These are phyloP conservation scores for Phyllostomus discolor DNA, from an alignment of 2,113 vertebrate genomes.

Conservation along the genomic window DNA sequence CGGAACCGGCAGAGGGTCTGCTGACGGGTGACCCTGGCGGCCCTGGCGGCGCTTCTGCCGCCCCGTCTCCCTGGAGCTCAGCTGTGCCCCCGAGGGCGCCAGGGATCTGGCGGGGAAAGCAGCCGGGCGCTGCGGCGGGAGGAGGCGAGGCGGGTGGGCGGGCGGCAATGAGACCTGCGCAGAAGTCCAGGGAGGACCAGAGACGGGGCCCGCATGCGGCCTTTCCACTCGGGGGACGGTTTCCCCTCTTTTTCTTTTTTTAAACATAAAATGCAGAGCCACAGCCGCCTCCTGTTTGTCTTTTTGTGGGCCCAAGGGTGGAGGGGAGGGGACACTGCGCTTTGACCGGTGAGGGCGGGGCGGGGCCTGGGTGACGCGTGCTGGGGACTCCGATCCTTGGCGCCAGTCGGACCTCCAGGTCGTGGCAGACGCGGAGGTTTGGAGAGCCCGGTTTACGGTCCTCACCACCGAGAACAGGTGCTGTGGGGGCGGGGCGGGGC, in stretches of 20 bases:
- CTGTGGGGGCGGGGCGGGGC: background rate
- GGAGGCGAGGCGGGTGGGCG: background rate
- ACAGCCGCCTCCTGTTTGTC: background rate
- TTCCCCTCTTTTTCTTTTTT: background rate
- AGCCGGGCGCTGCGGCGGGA: background rate
- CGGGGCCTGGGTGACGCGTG: background rate
- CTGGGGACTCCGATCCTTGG: background rate
- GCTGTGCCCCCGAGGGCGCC: background rate
- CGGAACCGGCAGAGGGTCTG: background rate
- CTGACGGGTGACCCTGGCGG: background rate
- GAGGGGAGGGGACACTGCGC: background rate
- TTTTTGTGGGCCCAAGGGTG: background rate
- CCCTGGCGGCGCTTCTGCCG: background rate
- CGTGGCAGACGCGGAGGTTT: background rate
- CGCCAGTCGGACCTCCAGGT: background rate
- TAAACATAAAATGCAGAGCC: conserved; percentile 60
- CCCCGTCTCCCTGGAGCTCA: conserved; percentile 27
- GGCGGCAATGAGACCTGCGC: background rate
- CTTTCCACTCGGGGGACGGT: background rate
- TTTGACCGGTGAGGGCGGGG: background rate
- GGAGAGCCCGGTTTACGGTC: too few relatives aligned
- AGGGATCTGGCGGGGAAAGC: background rate
- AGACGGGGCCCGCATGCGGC: conserved; percentile 35
- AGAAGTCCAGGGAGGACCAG: conserved; percentile 7
- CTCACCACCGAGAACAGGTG: background rate